Base-by-base conservation (phyloP, 2,888 invertebrate species). In the Agriopis aurantiaria region DNA sequence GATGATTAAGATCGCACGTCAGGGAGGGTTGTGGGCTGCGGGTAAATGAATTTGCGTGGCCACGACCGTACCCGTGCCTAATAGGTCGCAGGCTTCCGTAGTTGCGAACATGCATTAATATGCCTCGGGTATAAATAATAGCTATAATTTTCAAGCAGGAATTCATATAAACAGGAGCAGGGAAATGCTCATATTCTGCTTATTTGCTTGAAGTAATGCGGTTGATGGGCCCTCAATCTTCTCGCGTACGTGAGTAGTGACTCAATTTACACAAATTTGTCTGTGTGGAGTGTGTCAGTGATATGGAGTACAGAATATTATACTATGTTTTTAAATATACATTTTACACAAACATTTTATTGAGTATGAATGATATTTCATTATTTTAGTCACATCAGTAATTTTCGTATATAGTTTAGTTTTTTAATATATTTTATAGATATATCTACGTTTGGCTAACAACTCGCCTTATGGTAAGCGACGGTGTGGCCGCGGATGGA, bases 71-170 rank as follows among this genome's bases (percentile, higher is more conserved):
- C 51, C 68, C 62, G 43, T 63, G 67, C 76, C 78, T 78, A 78
- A 79, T 76, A 77, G 78, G 72, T 77, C 79, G 78, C 77, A 78
- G 69, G 75, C 73, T 75, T 71, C 78, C 75, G 73, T 77, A 73
- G 74, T 79, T 76, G 72, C 66, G 65, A 75, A 75, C 75, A 78
- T 69, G 71, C 78, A 78, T 80, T 80, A 85, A 83, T 84, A 85
- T 82, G 77, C 75, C 77, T 76, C 78, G 80, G 71, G 71, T 70
- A 78, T 79, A 79, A 79, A 80, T 84, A 81, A 83, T 79, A 75
- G 76, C 73, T 75, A 68, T 81, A 79, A 80, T 81, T 78, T 78
- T 78, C 73, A 49, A 68, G 78, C 64, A 74, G 73, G 77, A 83
- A 84, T 84, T 82, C 80, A 79, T 80, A 82, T 82, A 77, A 78